A percentile compares a stretch with the other conserved stretches of the same genome.
Conservation (phyloP, 1,140 invertebrate genomes). For the Meloidogyne exigua region DNA sequence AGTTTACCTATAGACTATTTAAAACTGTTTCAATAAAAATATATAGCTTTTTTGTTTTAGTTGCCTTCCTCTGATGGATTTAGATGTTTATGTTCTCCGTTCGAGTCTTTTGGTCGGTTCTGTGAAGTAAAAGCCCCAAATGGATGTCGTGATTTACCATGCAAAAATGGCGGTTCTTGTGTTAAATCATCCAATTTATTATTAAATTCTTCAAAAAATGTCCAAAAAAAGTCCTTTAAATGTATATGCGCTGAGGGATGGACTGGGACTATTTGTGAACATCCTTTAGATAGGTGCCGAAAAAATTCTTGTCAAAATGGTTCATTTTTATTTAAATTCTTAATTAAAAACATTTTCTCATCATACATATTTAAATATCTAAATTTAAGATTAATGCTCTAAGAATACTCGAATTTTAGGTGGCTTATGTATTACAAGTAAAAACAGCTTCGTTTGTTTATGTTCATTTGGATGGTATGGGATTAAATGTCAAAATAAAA, state of each 20-base stretch:
- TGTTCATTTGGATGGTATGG: slow-evolving; percentile 27
- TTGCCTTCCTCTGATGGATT: slow-evolving; percentile 1
- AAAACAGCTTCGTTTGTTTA: slow-evolving; percentile 24
- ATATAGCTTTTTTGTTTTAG: neutral
- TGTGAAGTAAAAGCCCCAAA: slow-evolving; percentile 28
- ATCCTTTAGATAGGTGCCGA: neutral
- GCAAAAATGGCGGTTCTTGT: slow-evolving; percentile 40
- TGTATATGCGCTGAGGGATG: slow-evolving; percentile 32
- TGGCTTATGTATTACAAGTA: slow-evolving; percentile 28
- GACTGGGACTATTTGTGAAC: slow-evolving; percentile 29
- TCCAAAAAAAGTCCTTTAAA: slow-evolving; percentile 9
- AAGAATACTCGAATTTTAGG: neutral
- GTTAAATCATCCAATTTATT: neutral
- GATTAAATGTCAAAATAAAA: slow-evolving; percentile 14
- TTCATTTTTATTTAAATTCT: neutral
- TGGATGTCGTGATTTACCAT: slow-evolving; percentile 29
- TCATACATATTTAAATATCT: neutral
- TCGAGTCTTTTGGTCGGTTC: slow-evolving; percentile 35
- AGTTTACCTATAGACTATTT: too few relatives aligned
- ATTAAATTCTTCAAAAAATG: neutral
- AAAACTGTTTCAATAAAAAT: too few relatives aligned
- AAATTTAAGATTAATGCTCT: neutral
- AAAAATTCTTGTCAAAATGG: slow-evolving; percentile 27
- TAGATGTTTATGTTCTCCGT: slow-evolving; percentile 29
- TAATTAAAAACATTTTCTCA: neutral